Base-by-base conservation (phyloP, 2,888 invertebrate genomes). In the Melinaea menophilus region DNA sequence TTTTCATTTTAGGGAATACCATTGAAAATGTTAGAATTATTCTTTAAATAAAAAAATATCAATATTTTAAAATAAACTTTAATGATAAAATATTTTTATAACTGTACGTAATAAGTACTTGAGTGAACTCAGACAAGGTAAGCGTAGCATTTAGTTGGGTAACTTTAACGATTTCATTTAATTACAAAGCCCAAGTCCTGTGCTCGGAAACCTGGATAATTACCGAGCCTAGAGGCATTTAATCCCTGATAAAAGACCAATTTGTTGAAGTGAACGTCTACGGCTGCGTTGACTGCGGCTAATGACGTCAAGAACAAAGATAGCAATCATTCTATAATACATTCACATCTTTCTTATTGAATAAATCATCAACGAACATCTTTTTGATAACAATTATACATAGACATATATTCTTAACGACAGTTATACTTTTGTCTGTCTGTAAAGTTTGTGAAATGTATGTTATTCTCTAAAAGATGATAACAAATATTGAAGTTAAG, bases 151-250 rank as follows among this genome's bases (percentile, higher is more conserved):
- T 75, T 77, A 82, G 78, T 81, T 79, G 73, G 73, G 68, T 69
- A 74, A 78, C 77, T 79, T 82, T 77, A 82, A 79, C 79, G 75
- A 81, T 80, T 80, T 76, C 74, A 75, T 80, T 82, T 82, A 82
- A 84, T 84, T 84, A 81, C 77, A 77, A 79, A 63, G 70, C 73
- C 73, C 71, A 73, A 77, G 71, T 77, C 74, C 75, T 75, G 74
- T 74, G 69, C 73, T 66, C 66, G 72, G 74, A 76, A 73, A 75
- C 75, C 74, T 76, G 58, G 69, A 71, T 81, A 81, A 82, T 84
- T 79, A 81, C 70, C 70, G 66, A 73, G 73, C 72, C 77, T 74
- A 72, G 68, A 69, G 72, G 70, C 71, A 73, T 72, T 76, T 71
- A 68, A 62, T 66, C 68, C 69, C 71, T 72, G 67, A 71, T 66